Percentiles rank a stretch among this genome's conserved stretches.
phyloP scores from a whole-genome alignment of 2,113 vertebrate genomes.

The Pteruthius melanotis region DNA sequence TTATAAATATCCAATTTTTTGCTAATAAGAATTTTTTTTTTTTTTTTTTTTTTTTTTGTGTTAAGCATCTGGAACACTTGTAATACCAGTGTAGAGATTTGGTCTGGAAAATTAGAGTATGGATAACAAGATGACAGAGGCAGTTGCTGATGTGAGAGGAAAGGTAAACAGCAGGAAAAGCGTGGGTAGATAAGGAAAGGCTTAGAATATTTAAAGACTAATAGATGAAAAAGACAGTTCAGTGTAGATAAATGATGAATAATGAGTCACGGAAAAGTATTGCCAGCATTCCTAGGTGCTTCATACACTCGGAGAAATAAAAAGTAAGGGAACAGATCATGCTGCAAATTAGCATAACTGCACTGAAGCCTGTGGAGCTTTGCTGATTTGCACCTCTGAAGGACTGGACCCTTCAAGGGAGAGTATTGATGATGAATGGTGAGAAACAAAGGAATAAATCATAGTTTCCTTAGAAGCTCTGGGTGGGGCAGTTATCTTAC shows the following conservation, averaged over 20 bases:
- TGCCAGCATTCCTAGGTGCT: background rate
- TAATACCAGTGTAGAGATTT: conserved; percentile 55
- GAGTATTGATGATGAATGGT: background rate
- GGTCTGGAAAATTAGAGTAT: conserved; percentile 52
- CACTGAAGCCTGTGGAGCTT: background rate
- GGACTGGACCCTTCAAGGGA: background rate
- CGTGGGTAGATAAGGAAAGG: conserved; percentile 25
- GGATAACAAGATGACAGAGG: conserved; percentile 33
- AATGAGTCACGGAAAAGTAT: background rate
- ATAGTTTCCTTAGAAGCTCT: background rate
- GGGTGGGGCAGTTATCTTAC: background rate
- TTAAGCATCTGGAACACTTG: conserved; percentile 57
- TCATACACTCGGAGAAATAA: background rate
- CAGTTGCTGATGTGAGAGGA: background rate
- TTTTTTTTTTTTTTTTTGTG: conserved; percentile 37
- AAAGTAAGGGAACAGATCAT: background rate
- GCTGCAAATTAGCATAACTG: background rate
- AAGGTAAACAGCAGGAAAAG: conserved; percentile 49
- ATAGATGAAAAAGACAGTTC: conserved; percentile 23
- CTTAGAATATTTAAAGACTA: conserved; percentile 39
- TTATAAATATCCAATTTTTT: conserved; percentile 63
- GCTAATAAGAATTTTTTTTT: too few species aligned
- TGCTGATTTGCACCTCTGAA: conserved; percentile 2
- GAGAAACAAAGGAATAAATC: conserved; percentile 14
- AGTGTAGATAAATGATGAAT: conserved; percentile 40